Evolutionary conservation across 2,888 invertebrate species (phyloP).

Genomic region (Pecten maximus): DNA sequence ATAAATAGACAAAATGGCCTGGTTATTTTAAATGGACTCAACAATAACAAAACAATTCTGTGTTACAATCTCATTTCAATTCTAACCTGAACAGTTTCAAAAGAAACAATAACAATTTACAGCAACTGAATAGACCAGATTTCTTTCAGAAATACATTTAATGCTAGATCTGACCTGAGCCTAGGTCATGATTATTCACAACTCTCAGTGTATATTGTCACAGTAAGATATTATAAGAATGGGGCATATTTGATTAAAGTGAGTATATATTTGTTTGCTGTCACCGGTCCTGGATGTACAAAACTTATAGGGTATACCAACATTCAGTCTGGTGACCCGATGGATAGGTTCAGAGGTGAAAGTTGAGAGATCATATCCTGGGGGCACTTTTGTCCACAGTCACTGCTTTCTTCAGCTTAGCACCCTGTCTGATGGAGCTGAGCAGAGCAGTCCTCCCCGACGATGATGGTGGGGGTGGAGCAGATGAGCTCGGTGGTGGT

Average conservation of each 20-base stretch:
- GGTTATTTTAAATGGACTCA: no score
- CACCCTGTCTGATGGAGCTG: conserved; percentile 68
- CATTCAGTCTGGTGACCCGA: background rate
- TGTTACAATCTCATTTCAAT: background rate
- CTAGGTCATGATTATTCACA: background rate
- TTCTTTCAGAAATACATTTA: background rate
- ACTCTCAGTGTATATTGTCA: background rate
- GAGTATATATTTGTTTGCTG: no score
- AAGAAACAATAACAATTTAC: background rate
- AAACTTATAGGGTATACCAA: background rate
- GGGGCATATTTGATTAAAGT: no score
- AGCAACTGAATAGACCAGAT: no score
- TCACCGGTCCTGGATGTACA: background rate
- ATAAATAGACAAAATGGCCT: background rate
- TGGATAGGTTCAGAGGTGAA: background rate
- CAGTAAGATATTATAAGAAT: no score
- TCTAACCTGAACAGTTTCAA: background rate
- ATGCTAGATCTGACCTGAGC: background rate
- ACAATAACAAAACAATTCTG: no score
- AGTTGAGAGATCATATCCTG: conserved; percentile 54
- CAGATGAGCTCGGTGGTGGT: conserved; percentile 44
- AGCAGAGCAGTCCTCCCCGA: conserved; percentile 68
- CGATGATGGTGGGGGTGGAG: conserved; percentile 45
- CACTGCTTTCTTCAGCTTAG: conserved; percentile 68
- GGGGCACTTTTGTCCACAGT: conserved; percentile 75